Evolutionary conservation across 2,888 invertebrate genomes (phyloP), one percentile per base, ranked within the genome.

Genomic region (Punctoribates punctum): DNA sequence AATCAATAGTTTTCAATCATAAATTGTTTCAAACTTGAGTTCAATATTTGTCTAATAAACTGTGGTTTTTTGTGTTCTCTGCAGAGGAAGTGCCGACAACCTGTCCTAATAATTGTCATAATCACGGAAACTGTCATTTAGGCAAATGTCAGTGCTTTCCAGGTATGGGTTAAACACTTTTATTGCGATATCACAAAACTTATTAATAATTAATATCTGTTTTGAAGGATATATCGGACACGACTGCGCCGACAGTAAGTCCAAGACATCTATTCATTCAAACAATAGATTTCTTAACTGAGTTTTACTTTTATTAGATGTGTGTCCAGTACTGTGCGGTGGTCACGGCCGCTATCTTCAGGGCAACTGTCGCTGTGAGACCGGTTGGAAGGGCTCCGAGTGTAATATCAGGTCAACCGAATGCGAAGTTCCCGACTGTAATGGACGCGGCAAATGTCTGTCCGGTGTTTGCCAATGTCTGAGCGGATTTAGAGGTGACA

Each of bases 351-450:
- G 96, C 83, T 98, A 97, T 85, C 92, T 93, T 81, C 93, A 94
- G 82, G 97, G 98, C 57, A 92, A 93, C 84, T 99, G 98, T 83
- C 92, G 94, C 82, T 99, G 98, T 85, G 95, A 96, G 85, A 92
- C 94, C 3, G 96, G 96, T 70, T 99, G 96, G 96, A 98, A 96
- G 85, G 98, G 98, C 80, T 92, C 92, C 82, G 98, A 99, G 85
- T 99, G 99, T 84, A 93, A 94, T 67, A 86, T 97, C 80, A 88
- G 94, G 60, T 94, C 94, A 84, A 93, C 95, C 83, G 96, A 97
- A 86, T 99, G 98, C 85, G 95, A 96, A 86, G 92, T 96, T 38
- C 84, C 82, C 89, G 95, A 96, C 84, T 98, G 98, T 85, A 94
- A 93, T 83, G 95, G 95, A 9, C 94, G 96, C 83, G 99, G 98